Conservation (phyloP, 2,888 invertebrate species). For the Mesodorylaimus sp. region DNA sequence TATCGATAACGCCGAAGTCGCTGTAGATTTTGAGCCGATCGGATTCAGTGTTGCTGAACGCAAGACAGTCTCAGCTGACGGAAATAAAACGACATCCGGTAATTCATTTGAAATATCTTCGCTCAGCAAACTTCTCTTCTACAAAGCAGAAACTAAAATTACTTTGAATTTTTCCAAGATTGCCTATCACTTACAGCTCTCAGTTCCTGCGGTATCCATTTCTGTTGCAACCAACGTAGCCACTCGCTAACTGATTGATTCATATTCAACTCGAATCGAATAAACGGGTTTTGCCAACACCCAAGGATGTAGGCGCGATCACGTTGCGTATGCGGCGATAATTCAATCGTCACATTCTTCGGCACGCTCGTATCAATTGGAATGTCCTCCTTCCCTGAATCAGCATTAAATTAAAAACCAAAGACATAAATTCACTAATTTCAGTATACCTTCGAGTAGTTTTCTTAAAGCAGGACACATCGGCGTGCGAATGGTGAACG, state of each 20-base stretch:
- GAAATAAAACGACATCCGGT: neutral
- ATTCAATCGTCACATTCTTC: neutral
- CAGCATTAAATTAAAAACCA: neutral
- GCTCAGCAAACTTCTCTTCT: neutral
- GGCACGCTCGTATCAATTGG: too few species aligned
- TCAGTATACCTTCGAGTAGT: slow-evolving; percentile 33
- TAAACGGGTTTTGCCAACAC: slow-evolving; percentile 8
- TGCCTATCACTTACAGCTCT: too few species aligned
- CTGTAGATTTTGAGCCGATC: too few species aligned
- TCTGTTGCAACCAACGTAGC: neutral
- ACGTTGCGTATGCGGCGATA: neutral
- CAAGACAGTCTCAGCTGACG: neutral
- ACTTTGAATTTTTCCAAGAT: too few species aligned
- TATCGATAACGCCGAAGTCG: too few species aligned
- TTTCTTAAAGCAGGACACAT: slow-evolving; percentile 69
- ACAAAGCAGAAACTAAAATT: neutral
- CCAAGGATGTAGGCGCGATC: slow-evolving; percentile 6
- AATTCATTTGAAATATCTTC: neutral
- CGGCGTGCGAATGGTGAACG: slow-evolving; percentile 69
- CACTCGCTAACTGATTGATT: neutral
- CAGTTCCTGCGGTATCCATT: neutral
- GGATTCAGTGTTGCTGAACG: neutral
- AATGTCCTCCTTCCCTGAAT: neutral
- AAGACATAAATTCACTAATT: neutral
- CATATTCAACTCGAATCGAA: neutral